Evolutionary conservation across 2,113 vertebrate species (phyloP), one percentile per base, ranked within the genome.

Genomic region (Thalassoma bifasciatum): DNA sequence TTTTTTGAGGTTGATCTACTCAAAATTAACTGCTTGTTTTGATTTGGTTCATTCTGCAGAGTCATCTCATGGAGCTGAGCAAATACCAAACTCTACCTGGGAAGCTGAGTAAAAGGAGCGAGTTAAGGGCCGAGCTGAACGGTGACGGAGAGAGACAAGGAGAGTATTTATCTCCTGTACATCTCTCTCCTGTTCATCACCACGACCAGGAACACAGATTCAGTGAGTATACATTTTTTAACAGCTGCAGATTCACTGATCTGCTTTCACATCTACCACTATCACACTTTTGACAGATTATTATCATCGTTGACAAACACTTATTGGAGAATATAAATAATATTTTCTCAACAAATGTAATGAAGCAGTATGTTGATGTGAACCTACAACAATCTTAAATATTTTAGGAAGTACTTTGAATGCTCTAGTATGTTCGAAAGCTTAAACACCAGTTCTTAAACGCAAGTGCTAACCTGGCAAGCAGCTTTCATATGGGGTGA

Each of bases 21-120:
- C 8, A 38, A 57, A 16, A 38, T 22, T 1, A n/a, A 47, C 67
- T 4, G 1, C 0, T 0, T 24, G 34, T 66, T 62, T 40, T 66
- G 1, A 1, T 30, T n/a, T 46, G 44, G 7, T 30, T 19, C 0
- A 16, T 62, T 36, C 22, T 78, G 13, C 62, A 99, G 97, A 95
- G 75, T 51, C 91, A 90, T 12, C 76, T 85, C 10, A 72, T 73
- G 51, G 95, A 91, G 10, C 75, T 94, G 73, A 96, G 91, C 88
- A 98, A 95, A 83, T 98, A 97, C 72, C 95, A 95, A 68, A 99
- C 97, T 0, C 83, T 99, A 50, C 97, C 97, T 0, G 97, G 97
- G 38, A 98, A 98, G 81, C 93, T 95, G 62, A 79, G 75, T 4
- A 81, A 65, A 64, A 86, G 75, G 57, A 78, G 46, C 0, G 81